phyloP scores from a whole-genome alignment of 1,140 invertebrate species.

The Drosophila cardini region DNA sequence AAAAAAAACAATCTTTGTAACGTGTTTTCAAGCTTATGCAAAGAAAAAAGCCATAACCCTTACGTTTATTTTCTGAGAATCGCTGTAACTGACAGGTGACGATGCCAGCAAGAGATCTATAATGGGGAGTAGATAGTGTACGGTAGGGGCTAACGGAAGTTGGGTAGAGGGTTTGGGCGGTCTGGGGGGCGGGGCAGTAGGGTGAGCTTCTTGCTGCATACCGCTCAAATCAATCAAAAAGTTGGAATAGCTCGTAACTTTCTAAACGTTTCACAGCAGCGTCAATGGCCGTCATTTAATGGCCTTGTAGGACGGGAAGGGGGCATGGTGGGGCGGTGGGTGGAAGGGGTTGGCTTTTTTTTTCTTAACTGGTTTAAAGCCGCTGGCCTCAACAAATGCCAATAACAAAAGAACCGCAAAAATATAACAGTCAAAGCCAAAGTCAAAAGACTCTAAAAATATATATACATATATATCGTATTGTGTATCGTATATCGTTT shows the following conservation, averaged over 20 bases:
- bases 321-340: not conserved
- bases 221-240: slow-evolving; percentile 49
- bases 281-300: slow-evolving; percentile 13
- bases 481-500: slow-evolving; percentile 10
- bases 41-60: slow-evolving; percentile 39
- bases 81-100: slow-evolving; percentile 18
- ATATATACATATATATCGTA: slow-evolving; percentile 2
- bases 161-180: not conserved
- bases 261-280: slow-evolving; percentile 35
- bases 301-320: slow-evolving; percentile 46
- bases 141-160: too few relatives aligned
- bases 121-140: not conserved
- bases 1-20: too few relatives aligned
- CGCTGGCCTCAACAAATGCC: slow-evolving; percentile 41
- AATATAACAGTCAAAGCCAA: slow-evolving; percentile 47
- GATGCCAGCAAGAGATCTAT: not conserved
- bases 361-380: slow-evolving; percentile 16
- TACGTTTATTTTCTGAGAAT: not conserved
- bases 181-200: not conserved
- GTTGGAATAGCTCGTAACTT: slow-evolving; percentile 23
- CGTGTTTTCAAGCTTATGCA: too few relatives aligned
- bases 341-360: not conserved
- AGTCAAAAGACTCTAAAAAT: slow-evolving; percentile 19
- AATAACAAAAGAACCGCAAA: slow-evolving; percentile 60
- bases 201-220: not conserved